phyloP scores from a whole-genome alignment of 2,113 vertebrate species.

The Phoxinus phoxinus region DNA sequence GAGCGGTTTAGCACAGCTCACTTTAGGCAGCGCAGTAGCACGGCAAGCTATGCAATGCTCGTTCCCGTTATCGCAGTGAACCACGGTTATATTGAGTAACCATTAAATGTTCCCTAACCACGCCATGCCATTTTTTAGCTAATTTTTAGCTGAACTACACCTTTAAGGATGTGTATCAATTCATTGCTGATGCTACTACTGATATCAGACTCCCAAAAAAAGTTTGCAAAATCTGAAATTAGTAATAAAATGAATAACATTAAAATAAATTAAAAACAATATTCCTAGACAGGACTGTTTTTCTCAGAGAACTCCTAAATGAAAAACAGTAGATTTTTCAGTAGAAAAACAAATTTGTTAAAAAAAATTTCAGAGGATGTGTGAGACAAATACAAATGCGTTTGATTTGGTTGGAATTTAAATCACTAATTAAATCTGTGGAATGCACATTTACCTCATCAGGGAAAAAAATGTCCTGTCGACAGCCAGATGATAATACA shows the following conservation, averaged over 20 bases:
- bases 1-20: too few relatives aligned
- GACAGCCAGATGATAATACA: not conserved
- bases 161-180: not conserved
- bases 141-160: not conserved
- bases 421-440: conserved; percentile 1
- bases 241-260: not conserved
- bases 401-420: conserved; percentile 8
- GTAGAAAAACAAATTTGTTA: too few relatives aligned
- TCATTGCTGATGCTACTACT: not conserved
- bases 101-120: too few relatives aligned
- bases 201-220: not conserved
- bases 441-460: not conserved
- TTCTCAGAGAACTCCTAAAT: not conserved
- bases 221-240: not conserved
- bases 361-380: not conserved
- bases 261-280: not conserved
- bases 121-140: not conserved
- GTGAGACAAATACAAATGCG: not conserved
- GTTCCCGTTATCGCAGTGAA: too few relatives aligned
- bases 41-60: too few relatives aligned
- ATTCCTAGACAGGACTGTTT: not conserved
- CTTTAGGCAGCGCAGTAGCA: too few relatives aligned
- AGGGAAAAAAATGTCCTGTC: not conserved
- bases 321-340: not conserved
- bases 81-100: too few relatives aligned